Evolutionary conservation across 2,113 vertebrate species (phyloP).

Genomic region (Cichladusa arquata): DNA sequence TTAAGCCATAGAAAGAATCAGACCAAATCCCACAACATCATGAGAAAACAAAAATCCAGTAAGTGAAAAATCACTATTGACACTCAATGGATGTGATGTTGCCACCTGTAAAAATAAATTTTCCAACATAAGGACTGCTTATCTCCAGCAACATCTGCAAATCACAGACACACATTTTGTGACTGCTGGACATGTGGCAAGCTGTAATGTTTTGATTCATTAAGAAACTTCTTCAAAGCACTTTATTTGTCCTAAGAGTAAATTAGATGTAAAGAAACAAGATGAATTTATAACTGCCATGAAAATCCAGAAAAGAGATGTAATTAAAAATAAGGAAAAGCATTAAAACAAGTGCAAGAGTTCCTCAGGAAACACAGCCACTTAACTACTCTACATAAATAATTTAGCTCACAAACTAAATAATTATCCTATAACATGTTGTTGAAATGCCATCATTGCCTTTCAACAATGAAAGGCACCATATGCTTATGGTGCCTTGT

Average conservation of each 20-base stretch:
- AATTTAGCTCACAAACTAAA: slow-evolving; percentile 36
- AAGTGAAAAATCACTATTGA: background rate
- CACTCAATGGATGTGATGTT: background rate
- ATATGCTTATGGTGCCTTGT: background rate
- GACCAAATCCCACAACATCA: background rate
- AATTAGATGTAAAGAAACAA: background rate
- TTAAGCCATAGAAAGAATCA: background rate
- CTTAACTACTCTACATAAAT: slow-evolving; percentile 39
- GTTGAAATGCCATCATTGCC: slow-evolving; percentile 20
- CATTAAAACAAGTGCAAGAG: background rate
- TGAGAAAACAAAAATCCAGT: background rate
- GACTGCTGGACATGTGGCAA: background rate
- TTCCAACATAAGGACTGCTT: background rate
- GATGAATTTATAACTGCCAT: background rate
- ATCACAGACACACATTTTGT: background rate
- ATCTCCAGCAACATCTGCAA: background rate
- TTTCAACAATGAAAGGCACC: background rate
- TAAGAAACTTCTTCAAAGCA: background rate
- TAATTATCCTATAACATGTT: slow-evolving; percentile 38
- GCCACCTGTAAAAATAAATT: background rate
- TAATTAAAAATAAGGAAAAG: slow-evolving; percentile 7
- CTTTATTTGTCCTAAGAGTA: background rate
- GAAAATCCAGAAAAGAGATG: background rate
- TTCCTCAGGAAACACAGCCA: slow-evolving; percentile 35
- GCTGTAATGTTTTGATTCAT: background rate